These are phyloP conservation scores for Enteromius thamalakanensis DNA, from an alignment of 2,797 vertebrate species.

Conservation along the genomic window DNA sequence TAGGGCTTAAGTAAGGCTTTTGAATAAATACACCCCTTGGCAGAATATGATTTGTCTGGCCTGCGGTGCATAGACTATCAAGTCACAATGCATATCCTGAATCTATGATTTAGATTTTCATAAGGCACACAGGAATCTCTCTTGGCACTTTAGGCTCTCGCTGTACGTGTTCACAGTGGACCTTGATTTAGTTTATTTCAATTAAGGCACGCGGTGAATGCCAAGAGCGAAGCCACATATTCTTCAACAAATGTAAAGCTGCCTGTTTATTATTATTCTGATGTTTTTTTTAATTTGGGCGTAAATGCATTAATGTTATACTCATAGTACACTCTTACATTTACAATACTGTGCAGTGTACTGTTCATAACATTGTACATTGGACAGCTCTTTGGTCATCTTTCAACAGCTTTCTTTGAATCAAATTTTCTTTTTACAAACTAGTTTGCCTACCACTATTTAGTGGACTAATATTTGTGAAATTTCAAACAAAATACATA, in stretches of 20 bases:
- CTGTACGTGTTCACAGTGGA: constrained; percentile 99
- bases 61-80: neutral
- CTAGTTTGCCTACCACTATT: neutral
- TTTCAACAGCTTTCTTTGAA: neutral
- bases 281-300: neutral
- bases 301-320: neutral
- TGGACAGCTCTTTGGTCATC: neutral
- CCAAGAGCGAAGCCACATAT: constrained; percentile 79
- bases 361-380: neutral
- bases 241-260: neutral
- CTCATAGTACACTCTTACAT: neutral
- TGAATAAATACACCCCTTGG: neutral
- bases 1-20: constrained; percentile 7
- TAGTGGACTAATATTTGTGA: neutral
- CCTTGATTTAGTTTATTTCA: constrained; percentile 97
- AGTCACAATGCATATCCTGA: neutral
- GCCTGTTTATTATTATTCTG: neutral
- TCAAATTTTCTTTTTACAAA: neutral
- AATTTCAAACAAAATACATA: neutral
- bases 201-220: constrained; percentile 95
- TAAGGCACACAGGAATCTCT: neutral
- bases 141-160: constrained; percentile 51
- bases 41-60: neutral
- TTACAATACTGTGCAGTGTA: neutral
- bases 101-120: neutral